A percentile compares a stretch with the other conserved stretches of the same genome.
Conservation (phyloP, 2,113 vertebrate species). For the Oxygymnocypris stewartii region DNA sequence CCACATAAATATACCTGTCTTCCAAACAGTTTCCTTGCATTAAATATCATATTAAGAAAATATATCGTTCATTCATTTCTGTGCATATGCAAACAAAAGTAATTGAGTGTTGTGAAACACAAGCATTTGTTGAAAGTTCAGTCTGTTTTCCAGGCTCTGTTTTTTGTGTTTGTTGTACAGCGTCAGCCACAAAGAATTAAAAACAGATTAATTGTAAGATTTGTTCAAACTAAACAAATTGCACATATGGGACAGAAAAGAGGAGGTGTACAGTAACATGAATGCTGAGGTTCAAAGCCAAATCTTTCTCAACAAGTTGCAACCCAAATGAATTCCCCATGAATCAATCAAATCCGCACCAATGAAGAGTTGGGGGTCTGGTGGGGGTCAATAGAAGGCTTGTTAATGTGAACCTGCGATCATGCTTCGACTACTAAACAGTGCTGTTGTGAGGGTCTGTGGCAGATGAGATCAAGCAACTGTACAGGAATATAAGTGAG, state of each 20-base stretch:
- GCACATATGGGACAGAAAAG: background rate
- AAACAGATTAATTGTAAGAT: background rate
- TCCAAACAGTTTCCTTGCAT: too few relatives aligned
- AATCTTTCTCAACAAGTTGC: slow-evolving; percentile 64
- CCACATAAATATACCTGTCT: background rate
- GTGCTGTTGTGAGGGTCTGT: slow-evolving; percentile 36
- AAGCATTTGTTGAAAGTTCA: background rate
- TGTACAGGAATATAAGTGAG: too few relatives aligned
- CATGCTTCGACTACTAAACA: slow-evolving; percentile 58
- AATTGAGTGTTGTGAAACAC: background rate
- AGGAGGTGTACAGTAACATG: background rate
- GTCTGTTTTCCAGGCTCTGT: background rate
- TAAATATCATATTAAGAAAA: background rate
- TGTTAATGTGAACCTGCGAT: slow-evolving; percentile 47
- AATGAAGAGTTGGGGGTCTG: slow-evolving; percentile 49
- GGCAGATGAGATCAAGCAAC: slow-evolving; percentile 31
- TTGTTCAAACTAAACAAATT: background rate
- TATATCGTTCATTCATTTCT: background rate
- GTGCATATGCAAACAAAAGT: background rate
- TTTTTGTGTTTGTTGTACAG: background rate
- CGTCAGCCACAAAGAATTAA: background rate
- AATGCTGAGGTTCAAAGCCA: slow-evolving; percentile 30
- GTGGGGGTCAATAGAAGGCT: slow-evolving; percentile 45
- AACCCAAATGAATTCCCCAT: slow-evolving; percentile 51
- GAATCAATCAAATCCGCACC: slow-evolving; percentile 45